These are phyloP conservation scores for Ophiodon elongatus DNA, from an alignment of 2,113 vertebrate species.

Conservation along the genomic window DNA sequence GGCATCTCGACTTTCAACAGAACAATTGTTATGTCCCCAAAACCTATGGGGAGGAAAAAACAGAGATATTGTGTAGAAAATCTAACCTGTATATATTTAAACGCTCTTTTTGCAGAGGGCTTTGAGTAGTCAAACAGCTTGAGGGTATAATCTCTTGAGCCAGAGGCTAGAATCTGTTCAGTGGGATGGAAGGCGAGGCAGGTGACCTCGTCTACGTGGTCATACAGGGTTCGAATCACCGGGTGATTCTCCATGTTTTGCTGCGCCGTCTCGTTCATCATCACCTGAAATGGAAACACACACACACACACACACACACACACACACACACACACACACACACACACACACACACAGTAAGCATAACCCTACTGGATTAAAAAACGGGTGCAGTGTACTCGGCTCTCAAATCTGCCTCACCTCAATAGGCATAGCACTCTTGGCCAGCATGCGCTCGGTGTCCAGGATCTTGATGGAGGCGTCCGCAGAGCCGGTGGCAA, in stretches of 20 bases:
- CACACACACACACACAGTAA: not conserved
- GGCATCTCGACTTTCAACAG: not conserved
- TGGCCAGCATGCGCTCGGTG: conserved; percentile 98
- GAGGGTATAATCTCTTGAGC: conserved; percentile 96
- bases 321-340: not conserved
- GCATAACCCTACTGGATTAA: not conserved
- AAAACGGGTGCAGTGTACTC: fast-evolving
- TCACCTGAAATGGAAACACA: conserved; percentile 85
- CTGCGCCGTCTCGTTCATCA: conserved; percentile 99
- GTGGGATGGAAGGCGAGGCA: conserved; percentile 97
- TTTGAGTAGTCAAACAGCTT: conserved; percentile 99
- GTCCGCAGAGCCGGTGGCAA: conserved; percentile 96
- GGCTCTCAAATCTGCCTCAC: conserved; percentile 71
- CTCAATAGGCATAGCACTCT: conserved; percentile 98
- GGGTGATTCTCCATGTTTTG: conserved; percentile 99
- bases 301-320: not conserved
- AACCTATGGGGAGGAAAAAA: not conserved
- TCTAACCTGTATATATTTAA: conserved; percentile 98
- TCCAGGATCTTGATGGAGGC: conserved; percentile 99
- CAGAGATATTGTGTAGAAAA: not conserved
- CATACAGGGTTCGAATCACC: conserved; percentile 96
- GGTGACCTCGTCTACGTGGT: conserved; percentile 98
- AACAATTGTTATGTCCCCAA: not conserved
- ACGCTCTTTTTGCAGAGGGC: conserved; percentile 97
- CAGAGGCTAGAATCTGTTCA: conserved; percentile 97